A percentile compares a stretch with the other conserved stretches of the same genome.
phyloP scores from a whole-genome alignment of 1,140 invertebrate genomes.

The Penaeus japonicus region DNA sequence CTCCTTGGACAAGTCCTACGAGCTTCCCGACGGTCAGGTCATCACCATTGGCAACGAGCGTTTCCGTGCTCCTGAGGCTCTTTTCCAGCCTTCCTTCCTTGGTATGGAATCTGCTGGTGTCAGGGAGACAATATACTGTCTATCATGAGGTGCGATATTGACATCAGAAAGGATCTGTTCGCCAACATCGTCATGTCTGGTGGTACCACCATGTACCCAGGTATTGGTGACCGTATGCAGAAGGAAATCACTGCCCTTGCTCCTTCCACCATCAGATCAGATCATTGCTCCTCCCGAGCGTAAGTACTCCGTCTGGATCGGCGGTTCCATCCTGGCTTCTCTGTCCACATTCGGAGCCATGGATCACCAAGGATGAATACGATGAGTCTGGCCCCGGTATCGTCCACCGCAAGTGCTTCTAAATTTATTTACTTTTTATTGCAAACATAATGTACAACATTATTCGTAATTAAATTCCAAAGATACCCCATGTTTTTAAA shows the following conservation, averaged over 20 bases:
- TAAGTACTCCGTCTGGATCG: conserved; percentile 57
- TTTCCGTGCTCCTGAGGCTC: conserved; percentile 70
- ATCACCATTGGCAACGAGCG: conserved; percentile 73
- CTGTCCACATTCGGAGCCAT: conserved; percentile 50
- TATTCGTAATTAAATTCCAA: too few species aligned
- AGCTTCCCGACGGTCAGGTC: conserved; percentile 87
- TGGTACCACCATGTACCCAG: conserved; percentile 74
- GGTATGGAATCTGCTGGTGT: background rate
- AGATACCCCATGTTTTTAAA: too few species aligned
- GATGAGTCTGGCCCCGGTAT: conserved; percentile 63
- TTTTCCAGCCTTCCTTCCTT: conserved; percentile 60
- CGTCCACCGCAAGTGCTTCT: conserved; percentile 72
- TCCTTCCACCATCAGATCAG: conserved; percentile 71
- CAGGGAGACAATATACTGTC: conserved; percentile 73
- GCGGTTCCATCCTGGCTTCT: conserved; percentile 52
- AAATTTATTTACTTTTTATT: conserved; percentile 60
- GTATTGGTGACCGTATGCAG: conserved; percentile 71
- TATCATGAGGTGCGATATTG: conserved; percentile 76
- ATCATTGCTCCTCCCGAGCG: conserved; percentile 62
- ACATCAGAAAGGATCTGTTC: conserved; percentile 80
- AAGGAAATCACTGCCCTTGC: conserved; percentile 70
- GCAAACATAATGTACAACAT: too few species aligned
- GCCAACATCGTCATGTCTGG: conserved; percentile 75
- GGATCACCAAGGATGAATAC: conserved; percentile 52
- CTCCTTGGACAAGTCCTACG: conserved; percentile 91